Evolutionary conservation across 2,888 invertebrate species (phyloP).

Genomic region (Drosophila nigricruria): DNA sequence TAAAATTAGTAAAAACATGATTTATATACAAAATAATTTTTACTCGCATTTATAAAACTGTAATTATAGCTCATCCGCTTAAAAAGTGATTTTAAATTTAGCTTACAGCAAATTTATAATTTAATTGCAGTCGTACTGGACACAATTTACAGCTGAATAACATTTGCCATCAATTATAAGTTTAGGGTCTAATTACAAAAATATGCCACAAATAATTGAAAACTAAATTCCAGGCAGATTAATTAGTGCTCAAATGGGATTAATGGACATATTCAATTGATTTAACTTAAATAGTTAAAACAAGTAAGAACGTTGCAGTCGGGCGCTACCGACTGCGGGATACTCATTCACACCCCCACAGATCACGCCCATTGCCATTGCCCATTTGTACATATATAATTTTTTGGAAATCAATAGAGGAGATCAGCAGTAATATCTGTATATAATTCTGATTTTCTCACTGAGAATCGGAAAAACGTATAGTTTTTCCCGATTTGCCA

Average conservation of each 20-base stretch:
- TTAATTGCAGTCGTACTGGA: background rate
- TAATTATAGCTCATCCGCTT: background rate
- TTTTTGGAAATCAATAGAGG: too few species aligned
- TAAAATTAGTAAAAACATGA: background rate
- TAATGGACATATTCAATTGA: background rate
- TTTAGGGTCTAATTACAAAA: background rate
- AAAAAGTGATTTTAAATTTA: background rate
- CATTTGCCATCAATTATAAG: conserved; percentile 6
- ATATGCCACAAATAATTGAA: conserved; percentile 1
- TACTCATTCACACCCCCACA: too few species aligned
- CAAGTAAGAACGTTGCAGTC: too few species aligned
- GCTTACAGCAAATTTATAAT: background rate
- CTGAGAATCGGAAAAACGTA: too few species aligned
- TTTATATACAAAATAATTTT: background rate
- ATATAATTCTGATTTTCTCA: too few species aligned
- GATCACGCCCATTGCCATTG: too few species aligned
- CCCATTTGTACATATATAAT: too few species aligned
- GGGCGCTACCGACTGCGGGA: too few species aligned
- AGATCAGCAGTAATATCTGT: too few species aligned
- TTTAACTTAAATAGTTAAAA: background rate
- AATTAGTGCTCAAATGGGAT: conserved; percentile 13
- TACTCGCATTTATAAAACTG: too few species aligned
- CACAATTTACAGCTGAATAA: conserved; percentile 2
- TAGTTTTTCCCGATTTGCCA: too few species aligned
- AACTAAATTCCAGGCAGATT: conserved; percentile 4